phyloP scores from a whole-genome alignment of 2,113 vertebrate species.

The Oreotrochilus melanogaster region DNA sequence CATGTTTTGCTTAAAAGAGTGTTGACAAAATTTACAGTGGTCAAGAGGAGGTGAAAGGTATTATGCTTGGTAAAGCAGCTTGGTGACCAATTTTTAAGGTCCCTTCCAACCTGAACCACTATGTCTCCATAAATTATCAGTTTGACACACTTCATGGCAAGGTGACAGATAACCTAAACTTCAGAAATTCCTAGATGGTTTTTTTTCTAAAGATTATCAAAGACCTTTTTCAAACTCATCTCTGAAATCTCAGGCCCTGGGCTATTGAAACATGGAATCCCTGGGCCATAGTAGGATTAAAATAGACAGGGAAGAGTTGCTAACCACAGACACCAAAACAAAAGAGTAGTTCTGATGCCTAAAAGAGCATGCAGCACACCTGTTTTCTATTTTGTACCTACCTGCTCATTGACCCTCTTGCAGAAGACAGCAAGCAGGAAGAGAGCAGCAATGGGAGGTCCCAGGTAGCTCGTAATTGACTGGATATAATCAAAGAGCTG shows the following conservation, averaged over 20 bases:
- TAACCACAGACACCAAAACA: background rate
- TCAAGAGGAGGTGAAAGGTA: background rate
- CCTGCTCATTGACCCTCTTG: slow-evolving; percentile 90
- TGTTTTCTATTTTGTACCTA: slow-evolving; percentile 56
- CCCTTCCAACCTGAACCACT: background rate
- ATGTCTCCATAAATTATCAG: background rate
- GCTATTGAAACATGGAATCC: background rate
- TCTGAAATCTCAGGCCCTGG: background rate
- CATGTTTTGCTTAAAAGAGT: background rate
- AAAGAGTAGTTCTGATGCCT: background rate
- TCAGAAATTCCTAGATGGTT: background rate
- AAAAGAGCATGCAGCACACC: background rate
- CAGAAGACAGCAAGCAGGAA: slow-evolving; percentile 92
- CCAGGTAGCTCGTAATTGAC: slow-evolving; percentile 92
- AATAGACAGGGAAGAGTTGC: background rate
- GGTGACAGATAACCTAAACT: background rate
- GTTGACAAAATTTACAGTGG: background rate
- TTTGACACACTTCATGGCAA: background rate
- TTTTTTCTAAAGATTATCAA: background rate
- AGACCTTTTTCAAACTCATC: background rate
- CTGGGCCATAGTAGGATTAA: background rate
- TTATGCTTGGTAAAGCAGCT: background rate
- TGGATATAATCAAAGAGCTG: slow-evolving; percentile 97
- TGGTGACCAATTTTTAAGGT: background rate
- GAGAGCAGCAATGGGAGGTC: slow-evolving; percentile 91